Base-by-base conservation (phyloP, 1,140 invertebrate species). In the Anoplolepis gracilipes region DNA sequence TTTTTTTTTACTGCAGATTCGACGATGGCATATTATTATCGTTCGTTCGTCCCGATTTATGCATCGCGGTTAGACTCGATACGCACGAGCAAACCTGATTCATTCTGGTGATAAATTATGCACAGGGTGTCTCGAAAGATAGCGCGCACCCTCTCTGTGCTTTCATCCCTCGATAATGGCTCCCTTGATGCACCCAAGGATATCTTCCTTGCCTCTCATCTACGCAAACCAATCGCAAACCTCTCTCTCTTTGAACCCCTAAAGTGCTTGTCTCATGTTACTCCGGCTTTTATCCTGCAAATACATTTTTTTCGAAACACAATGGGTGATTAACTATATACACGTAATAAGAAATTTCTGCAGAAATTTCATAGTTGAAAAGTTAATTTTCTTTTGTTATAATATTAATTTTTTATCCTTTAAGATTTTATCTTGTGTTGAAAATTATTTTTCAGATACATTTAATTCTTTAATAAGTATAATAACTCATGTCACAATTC, bases 31-130 rank as follows among this genome's bases (percentile, higher is more conserved):
- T 75, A 88, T 88, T 88, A 88, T 88, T 87, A 87, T 76, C 46
- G 72, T 61, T 73, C 79, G 42, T 70, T 53, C 76, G n/a, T 19
- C 25, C 7, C 57, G 39, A 69, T 49, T 53, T 59, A 79, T 42
- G 53, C 69, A 67, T 55, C 42, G n/a, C n/a, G 73, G 42, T 64
- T 75, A 57, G 73, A 64, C 76, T 82, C 85, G 85, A 87, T 85
- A 84, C 89, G 89, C 89, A 81, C 65, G 81, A 53, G 42, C 72
- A 75, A 90, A 78, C 69, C 69, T 64, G 65, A 90, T 86, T 76
- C 85, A 82, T 62, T 79, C 82, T 33, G 13, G 53, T 67, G 85
- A 91, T 91, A 91, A 91, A 91, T 90, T 90, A 90, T 91, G 88
- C 88, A 85, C 88, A 46, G 73, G 76, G 86, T 86, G 78, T 81